Evolutionary conservation across 2,797 vertebrate species (phyloP).

Genomic region (Carapus acus): DNA sequence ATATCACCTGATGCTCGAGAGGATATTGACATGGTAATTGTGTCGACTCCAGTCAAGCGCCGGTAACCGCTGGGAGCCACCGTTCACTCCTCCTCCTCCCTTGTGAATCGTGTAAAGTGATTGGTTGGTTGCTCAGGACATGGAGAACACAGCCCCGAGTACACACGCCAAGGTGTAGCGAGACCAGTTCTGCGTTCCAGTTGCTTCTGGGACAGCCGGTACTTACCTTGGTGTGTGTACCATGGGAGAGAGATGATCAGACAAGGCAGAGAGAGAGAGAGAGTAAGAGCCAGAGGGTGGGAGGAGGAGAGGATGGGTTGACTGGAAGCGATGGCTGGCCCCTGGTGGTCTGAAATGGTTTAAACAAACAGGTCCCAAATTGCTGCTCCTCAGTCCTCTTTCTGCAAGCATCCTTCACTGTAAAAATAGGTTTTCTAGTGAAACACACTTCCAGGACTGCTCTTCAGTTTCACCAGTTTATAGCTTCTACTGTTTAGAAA

Average conservation of each 20-base stretch:
- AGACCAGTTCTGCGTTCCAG: conserved; percentile 50
- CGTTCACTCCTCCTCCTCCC: conserved; percentile 53
- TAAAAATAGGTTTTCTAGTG: conserved; percentile 39
- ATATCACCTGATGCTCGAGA: conserved; percentile 73
- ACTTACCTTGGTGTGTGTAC: conserved; percentile 86
- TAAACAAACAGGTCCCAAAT: conserved; percentile 86
- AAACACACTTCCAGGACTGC: conserved; percentile 29
- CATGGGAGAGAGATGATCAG: conserved; percentile 69
- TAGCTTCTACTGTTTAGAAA: too few species aligned
- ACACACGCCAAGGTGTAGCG: conserved; percentile 83
- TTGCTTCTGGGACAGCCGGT: conserved; percentile 79
- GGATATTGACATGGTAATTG: conserved; percentile 98
- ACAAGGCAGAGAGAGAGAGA: conserved; percentile 60
- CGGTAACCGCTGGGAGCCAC: conserved; percentile 80
- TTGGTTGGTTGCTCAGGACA: conserved; percentile 94
- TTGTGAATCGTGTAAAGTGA: conserved; percentile 84
- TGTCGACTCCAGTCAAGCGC: conserved; percentile 86
- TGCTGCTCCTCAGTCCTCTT: conserved; percentile 77
- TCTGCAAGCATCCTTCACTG: conserved; percentile 64
- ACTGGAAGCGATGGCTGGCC: conserved; percentile 52
- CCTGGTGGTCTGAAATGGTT: conserved; percentile 85
- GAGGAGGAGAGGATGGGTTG: conserved; percentile 52
- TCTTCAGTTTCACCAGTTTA: conserved; percentile 7
- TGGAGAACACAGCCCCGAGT: conserved; percentile 83
- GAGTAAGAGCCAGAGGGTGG: conserved; percentile 47